Base-by-base conservation (phyloP, 2,113 vertebrate species). In the Tricholaema leucomelas region DNA sequence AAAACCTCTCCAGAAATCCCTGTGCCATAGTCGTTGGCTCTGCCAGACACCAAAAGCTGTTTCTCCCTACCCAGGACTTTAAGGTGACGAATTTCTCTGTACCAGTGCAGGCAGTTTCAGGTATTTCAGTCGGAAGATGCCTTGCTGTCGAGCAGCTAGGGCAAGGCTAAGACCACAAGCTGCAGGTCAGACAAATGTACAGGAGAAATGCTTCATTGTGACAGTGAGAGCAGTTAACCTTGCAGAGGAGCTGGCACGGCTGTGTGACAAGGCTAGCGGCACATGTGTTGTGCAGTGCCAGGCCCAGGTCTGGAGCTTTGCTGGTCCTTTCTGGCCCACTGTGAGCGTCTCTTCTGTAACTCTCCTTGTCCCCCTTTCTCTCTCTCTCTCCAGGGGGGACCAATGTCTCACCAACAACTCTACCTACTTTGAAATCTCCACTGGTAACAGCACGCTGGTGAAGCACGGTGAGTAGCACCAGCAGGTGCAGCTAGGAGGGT, bases 331-430 rank as follows among this genome's bases (percentile, higher is more conserved):
- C 66, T 48, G 64, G 36, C 40, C 58, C 6, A 0, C 0, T 2
- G 3, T 4, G 8, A 6, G 13, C 35, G 30, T 59, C 59, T 58
- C 36, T 0, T 0, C 17, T 42, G 21, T 33, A 38, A 52, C 31
- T 65, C 10, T 55, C 46, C 11, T 20, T 21, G 35, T 91, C 46
- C 36, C 7, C 7, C 4, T n/a, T n/a, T 3, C 13, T 25, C 38
- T 59, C 25, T 70, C 21, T 91, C 59, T 72, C 40, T 75, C 55
- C 70, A 95, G 93, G 15, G 61, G 73, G 3, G 10, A 76, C n/a
- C 86, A 78, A 0, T 96, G 93, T 65, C 79, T 75, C 15, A 88
- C 85, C 90, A 69, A 85, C 83, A 96, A 94, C 70, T 79, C 70
- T 21, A 95, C 93, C 70, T 88, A 92, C 66, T 6, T 96, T 2